Conservation (phyloP, 2,113 vertebrate species). For the Scopus umbretta region DNA sequence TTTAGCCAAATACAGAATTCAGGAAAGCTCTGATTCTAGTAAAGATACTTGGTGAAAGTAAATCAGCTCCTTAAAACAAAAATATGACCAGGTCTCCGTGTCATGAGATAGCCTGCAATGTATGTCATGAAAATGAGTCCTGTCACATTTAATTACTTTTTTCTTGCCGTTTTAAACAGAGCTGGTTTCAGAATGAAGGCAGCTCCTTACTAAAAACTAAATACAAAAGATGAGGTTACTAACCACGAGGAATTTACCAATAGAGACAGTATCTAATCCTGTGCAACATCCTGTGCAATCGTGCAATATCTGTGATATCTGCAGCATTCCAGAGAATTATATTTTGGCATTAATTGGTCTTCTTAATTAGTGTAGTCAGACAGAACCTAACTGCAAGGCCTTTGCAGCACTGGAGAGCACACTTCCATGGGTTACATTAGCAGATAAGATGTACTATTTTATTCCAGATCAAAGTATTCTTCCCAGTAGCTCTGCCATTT, state of each 20-base stretch:
- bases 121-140: constrained; percentile 16
- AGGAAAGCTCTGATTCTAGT: constrained; percentile 8
- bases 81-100: constrained; percentile 27
- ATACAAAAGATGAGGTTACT: constrained; percentile 40
- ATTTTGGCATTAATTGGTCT: constrained; percentile 8
- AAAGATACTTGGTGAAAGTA: constrained; percentile 41
- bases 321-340: constrained; percentile 32
- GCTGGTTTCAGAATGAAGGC: constrained; percentile 35
- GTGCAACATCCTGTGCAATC: constrained; percentile 55
- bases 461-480: not conserved
- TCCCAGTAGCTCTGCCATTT: not conserved
- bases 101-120: constrained; percentile 40
- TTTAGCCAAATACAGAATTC: not conserved
- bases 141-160: constrained; percentile 50
- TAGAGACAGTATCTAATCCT: constrained; percentile 51
- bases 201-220: constrained; percentile 33
- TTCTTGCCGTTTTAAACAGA: constrained; percentile 33
- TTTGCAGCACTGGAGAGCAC: not conserved
- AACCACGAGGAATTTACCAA: constrained; percentile 32
- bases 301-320: constrained; percentile 18
- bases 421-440: not conserved
- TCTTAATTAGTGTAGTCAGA: not conserved
- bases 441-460: not conserved
- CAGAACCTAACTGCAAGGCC: not conserved
- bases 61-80: constrained; percentile 45